These are phyloP conservation scores for Paedocypris micromegethes DNA, from an alignment of 2,797 vertebrate genomes.

Conservation along the genomic window DNA sequence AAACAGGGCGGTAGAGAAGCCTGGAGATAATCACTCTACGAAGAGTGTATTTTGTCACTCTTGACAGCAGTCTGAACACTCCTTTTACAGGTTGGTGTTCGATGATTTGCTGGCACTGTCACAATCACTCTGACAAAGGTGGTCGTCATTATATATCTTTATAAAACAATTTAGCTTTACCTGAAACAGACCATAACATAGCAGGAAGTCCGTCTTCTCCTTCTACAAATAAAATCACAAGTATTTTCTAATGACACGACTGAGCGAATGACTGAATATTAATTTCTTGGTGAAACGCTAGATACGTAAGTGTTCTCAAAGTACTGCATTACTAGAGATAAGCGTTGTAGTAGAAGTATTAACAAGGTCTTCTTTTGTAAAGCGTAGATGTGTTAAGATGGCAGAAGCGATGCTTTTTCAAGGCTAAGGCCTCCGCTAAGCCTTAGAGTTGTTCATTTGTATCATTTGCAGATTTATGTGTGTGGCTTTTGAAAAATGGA, in stretches of 20 bases:
- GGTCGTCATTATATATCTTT: too few species aligned
- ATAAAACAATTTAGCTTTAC: too few species aligned
- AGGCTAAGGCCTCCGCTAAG: background rate
- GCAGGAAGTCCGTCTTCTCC: too few species aligned
- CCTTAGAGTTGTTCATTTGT: background rate
- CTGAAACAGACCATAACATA: too few species aligned
- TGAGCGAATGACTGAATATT: too few species aligned
- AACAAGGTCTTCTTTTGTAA: slow-evolving; percentile 12
- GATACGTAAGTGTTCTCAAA: background rate
- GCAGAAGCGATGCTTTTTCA: background rate
- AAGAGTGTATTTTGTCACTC: too few species aligned
- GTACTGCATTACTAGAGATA: slow-evolving; percentile 9
- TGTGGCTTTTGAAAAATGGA: background rate
- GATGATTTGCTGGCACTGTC: background rate
- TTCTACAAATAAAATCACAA: too few species aligned
- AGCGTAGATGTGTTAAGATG: slow-evolving; percentile 8
- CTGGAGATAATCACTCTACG: too few species aligned
- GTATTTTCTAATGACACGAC: too few species aligned
- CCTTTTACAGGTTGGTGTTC: background rate
- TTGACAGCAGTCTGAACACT: slow-evolving; percentile 9
- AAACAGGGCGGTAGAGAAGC: too few species aligned
- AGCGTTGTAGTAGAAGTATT: slow-evolving; percentile 10
- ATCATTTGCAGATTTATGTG: slow-evolving; percentile 12
- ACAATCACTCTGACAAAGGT: too few species aligned
- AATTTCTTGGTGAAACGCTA: too few species aligned